Evolutionary conservation across 2,113 vertebrate genomes (phyloP), one percentile per base, ranked within the genome.

Genomic region (Pseudorectes ferrugineus): DNA sequence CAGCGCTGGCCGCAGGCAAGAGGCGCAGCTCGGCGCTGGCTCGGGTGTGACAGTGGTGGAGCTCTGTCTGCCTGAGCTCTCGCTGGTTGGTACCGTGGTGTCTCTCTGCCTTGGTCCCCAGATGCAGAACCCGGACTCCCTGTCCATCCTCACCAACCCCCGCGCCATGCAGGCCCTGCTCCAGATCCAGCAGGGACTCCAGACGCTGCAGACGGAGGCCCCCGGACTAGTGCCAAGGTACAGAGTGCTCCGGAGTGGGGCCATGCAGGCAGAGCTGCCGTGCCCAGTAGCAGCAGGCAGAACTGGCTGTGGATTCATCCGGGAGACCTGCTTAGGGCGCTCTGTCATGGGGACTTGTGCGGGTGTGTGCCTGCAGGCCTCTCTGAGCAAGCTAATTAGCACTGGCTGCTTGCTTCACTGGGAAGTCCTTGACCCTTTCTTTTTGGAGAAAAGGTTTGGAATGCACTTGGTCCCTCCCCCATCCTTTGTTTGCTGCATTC

Each of bases 111-210:
- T 89, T 61, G 68, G 40, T 68, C 76, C 71, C 49, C 87, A 99
- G 99, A 99, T 99, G 99, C 99, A 99, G 98, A 99, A 99, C 95
- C 99, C 99, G 3, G 99, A 99, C 80, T 99, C 99, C 12, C 98
- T 99, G 63, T 99, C 99, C 35, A 98, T 99, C 62, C 99, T 99
- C 98, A 99, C 99, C 93, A 99, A 99, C 58, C 99, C 99, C 40
- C 98, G 99, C 3, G 99, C 99, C 97, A 99, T 99, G 99, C 99
- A 99, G 96, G 99, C 99, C 3, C 98, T 99, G 70, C 99, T 99
- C 89, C 99, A 99, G 98, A 99, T 99, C 96, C 99, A 99, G 95
- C 99, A 99, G 97, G 99, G 99, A 7, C 98, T 99, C 49, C 99
- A 99, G 98, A 99, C 98, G 8, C 98, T 99, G 97, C 99, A 99